A percentile compares a stretch with the other conserved stretches of the same genome.
These are phyloP conservation scores for Mungos mungo DNA, from an alignment of 2,113 vertebrate genomes.

Conservation along the genomic window DNA sequence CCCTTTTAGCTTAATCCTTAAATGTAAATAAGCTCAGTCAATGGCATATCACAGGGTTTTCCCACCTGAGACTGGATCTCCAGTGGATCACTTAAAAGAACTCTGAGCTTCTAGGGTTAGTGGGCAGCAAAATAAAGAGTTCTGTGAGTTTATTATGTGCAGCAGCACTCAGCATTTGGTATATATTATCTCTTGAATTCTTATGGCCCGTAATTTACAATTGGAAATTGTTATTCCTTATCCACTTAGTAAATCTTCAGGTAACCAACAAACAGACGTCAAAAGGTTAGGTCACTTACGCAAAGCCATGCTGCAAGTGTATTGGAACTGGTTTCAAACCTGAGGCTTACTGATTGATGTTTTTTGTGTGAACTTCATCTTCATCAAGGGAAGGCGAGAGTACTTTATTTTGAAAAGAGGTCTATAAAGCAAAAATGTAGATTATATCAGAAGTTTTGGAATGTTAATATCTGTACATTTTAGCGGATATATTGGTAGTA, in stretches of 20 bases:
- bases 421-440: neutral
- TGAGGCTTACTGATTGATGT: neutral
- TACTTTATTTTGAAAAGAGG: neutral
- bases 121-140: neutral
- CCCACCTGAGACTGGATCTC: neutral
- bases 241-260: neutral
- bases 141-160: neutral
- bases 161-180: neutral
- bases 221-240: neutral
- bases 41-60: neutral
- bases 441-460: neutral
- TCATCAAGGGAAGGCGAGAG: neutral
- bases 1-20: neutral
- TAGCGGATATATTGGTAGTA: neutral
- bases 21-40: conserved; percentile 11
- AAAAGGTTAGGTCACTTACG: neutral
- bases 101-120: neutral
- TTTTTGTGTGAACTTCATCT: neutral
- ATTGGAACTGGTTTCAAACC: neutral
- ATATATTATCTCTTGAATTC: neutral
- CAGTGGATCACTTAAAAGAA: neutral
- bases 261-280: neutral
- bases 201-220: neutral
- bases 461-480: neutral
- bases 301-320: neutral